Conservation (phyloP, 2,888 invertebrate species). For the Calliopum simillimum region DNA sequence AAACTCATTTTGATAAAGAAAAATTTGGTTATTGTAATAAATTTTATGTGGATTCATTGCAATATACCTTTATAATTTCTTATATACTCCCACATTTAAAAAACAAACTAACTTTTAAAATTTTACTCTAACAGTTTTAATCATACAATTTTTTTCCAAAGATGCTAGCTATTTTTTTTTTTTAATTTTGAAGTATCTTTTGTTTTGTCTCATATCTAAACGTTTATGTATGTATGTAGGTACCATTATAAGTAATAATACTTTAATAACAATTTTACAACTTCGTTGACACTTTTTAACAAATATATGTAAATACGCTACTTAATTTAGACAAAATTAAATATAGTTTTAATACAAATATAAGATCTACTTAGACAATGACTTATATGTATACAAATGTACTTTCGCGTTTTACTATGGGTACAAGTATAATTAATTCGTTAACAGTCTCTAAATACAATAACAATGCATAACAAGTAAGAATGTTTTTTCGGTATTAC, state of each 20-base stretch:
- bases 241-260: neutral
- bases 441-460: constrained; percentile 61
- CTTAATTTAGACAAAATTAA: neutral
- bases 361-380: too few relatives aligned
- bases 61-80: too few relatives aligned
- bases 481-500: neutral
- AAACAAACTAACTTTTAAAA: too few relatives aligned
- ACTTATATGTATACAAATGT: too few relatives aligned
- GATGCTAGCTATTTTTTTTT: constrained; percentile 2
- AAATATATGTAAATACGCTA: constrained; percentile 14
- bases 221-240: neutral
- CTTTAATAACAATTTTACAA: constrained; percentile 1
- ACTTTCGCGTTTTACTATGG: too few relatives aligned
- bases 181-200: neutral
- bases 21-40: too few relatives aligned
- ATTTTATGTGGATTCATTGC: too few relatives aligned
- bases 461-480: constrained; percentile 52
- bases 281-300: constrained; percentile 14
- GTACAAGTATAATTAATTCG: constrained; percentile 28
- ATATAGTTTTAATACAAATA: too few relatives aligned
- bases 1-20: too few relatives aligned
- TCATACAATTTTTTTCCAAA: neutral
- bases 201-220: neutral
- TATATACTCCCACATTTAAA: too few relatives aligned
- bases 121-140: too few relatives aligned